Base-by-base conservation (phyloP, 30 jellyfish, hydroid and myxozoan species). In the Euphysa ruthae region DNA sequence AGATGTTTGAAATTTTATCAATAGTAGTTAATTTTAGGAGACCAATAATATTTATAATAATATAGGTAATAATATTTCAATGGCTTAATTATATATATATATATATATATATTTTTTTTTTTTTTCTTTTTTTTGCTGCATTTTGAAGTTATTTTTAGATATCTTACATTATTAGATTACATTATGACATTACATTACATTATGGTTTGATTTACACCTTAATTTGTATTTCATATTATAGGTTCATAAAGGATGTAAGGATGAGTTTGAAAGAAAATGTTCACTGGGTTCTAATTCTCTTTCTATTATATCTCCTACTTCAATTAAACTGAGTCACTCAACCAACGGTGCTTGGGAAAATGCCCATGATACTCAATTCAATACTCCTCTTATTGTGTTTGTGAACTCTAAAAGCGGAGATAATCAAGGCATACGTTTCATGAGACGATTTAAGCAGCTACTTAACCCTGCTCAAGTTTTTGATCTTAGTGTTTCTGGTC, bases 381-480 rank as follows among this genome's bases (percentile, higher is more conserved):
- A 14, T 21, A 87, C 92, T 63, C 97, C 97, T 3, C 55, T 87
- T 52, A 78, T 87, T 16, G 97, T 87, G n/a, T 87, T 87, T 52
- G 97, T 87, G 69, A 87, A 87, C 66, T 87, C 97, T n/a, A 87
- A 87, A 44, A 87, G 97, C 73, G 97, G 97, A 15, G 97, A 87
- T 55, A 87, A 87, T 44, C 75, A 85, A 81, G 97, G 97, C n/a
- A 73, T 87, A 22, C 77, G 94, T 20, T 87, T 87, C 63, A 87
- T 87, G 97, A 33, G 97, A 50, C 43, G 94, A 13, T 87, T 87
- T 75, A 79, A 75, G 31, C 97, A 87, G 60, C 58, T 87, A 6
- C 35, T 87, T 33, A 87, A 87, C 63, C 97, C 97, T 4, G 97
- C 97, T 4, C 97, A 87, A 61, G 97, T 87, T 19, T 87, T 87